Evolutionary conservation across 2,113 vertebrate genomes (phyloP).

Genomic region (Haliaeetus leucogaster): DNA sequence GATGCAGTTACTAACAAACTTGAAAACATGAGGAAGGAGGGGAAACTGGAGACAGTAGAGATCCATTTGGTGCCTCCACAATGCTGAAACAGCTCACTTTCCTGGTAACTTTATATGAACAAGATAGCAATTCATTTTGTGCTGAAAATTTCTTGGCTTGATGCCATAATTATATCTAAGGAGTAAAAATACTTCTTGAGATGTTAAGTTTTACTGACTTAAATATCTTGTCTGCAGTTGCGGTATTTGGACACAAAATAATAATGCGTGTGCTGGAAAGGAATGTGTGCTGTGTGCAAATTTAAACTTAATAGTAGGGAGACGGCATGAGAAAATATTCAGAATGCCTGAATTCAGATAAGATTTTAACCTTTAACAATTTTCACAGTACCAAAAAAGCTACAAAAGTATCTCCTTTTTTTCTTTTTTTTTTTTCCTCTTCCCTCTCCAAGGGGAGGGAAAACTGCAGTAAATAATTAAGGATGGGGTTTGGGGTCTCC

Average conservation of each 20-base stretch:
- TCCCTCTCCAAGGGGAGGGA: neutral
- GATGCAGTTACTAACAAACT: neutral
- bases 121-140: neutral
- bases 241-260: neutral
- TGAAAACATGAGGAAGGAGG: neutral
- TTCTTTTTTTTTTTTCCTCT: fast-evolving
- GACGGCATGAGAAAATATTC: neutral
- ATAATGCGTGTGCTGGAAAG: neutral
- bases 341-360: neutral
- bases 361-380: neutral
- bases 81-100: neutral
- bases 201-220: neutral
- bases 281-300: neutral
- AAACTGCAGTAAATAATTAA: neutral
- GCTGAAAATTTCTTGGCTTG: neutral
- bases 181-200: neutral
- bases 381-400: neutral
- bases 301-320: neutral
- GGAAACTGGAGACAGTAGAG: neutral
- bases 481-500: neutral
- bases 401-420: neutral
- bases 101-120: neutral
- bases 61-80: neutral
- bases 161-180: neutral
- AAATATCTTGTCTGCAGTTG: neutral